phyloP scores from a whole-genome alignment of 2,113 vertebrate species.

The Gopherus evgoodei region DNA sequence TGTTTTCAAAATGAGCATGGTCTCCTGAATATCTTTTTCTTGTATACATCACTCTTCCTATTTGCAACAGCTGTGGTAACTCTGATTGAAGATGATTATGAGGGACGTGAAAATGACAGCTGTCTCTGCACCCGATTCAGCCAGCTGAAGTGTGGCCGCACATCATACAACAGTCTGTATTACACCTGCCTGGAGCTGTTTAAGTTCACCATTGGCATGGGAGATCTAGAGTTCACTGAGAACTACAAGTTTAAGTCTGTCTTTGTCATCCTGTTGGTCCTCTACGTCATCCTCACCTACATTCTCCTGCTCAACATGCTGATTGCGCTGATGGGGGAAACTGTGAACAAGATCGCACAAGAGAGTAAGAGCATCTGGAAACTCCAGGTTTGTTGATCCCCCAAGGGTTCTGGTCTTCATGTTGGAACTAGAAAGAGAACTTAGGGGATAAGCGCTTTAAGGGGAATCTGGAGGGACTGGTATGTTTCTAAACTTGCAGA shows the following conservation, averaged over 20 bases:
- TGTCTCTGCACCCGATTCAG: neutral
- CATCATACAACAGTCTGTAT: conserved; percentile 84
- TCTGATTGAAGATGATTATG: conserved; percentile 86
- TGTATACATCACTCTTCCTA: neutral
- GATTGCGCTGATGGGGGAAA: conserved; percentile 95
- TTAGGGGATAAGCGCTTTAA: neutral
- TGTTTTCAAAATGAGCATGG: neutral
- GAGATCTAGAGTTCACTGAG: conserved; percentile 94
- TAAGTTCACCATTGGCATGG: conserved; percentile 99
- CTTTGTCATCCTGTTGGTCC: conserved; percentile 90
- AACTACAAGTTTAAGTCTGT: conserved; percentile 88
- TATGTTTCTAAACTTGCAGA: neutral
- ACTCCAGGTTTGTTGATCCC: conserved; percentile 84
- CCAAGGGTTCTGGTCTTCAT: neutral
- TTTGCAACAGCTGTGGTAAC: conserved; percentile 89
- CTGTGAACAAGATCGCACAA: conserved; percentile 87
- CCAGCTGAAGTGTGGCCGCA: conserved; percentile 33
- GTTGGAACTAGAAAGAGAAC: neutral
- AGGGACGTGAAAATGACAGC: conserved; percentile 54
- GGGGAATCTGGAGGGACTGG: neutral
- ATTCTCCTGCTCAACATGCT: conserved; percentile 99
- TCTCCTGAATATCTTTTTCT: neutral
- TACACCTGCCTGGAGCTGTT: conserved; percentile 94
- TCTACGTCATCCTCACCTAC: conserved; percentile 95
- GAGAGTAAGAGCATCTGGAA: conserved; percentile 96